A percentile compares a stretch with the other conserved stretches of the same genome.
phyloP scores from a whole-genome alignment of 2,797 vertebrate genomes.

The Pachyuromys duprasi region DNA sequence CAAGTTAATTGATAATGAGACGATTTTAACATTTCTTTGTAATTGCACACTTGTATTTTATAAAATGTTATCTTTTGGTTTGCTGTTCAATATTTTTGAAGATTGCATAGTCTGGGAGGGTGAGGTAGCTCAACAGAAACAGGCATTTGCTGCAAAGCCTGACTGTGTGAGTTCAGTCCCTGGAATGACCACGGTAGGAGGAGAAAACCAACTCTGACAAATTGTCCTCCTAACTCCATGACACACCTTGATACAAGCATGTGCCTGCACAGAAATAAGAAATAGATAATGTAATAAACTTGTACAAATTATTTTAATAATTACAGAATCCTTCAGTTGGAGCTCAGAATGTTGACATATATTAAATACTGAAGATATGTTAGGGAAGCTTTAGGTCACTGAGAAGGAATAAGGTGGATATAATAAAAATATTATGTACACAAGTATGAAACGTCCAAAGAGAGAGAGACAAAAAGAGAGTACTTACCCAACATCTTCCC shows the following conservation, averaged over 20 bases:
- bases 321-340: not conserved
- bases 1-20: not conserved
- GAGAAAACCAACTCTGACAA: not conserved
- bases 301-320: not conserved
- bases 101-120: not conserved
- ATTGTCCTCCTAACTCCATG: not conserved
- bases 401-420: not conserved
- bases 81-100: not conserved
- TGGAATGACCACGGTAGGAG: not conserved
- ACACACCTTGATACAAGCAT: not conserved
- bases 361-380: not conserved
- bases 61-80: not conserved
- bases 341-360: not conserved
- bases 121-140: not conserved
- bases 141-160: no score
- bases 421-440: not conserved
- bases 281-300: not conserved
- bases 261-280: not conserved
- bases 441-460: not conserved
- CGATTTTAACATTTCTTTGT: not conserved
- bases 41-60: not conserved
- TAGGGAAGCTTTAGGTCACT: not conserved
- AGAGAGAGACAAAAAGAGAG: not conserved
- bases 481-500: not conserved
- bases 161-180: no score